These are phyloP conservation scores for Noctua fimbriata DNA, from an alignment of 2,888 invertebrate species.

Conservation along the genomic window DNA sequence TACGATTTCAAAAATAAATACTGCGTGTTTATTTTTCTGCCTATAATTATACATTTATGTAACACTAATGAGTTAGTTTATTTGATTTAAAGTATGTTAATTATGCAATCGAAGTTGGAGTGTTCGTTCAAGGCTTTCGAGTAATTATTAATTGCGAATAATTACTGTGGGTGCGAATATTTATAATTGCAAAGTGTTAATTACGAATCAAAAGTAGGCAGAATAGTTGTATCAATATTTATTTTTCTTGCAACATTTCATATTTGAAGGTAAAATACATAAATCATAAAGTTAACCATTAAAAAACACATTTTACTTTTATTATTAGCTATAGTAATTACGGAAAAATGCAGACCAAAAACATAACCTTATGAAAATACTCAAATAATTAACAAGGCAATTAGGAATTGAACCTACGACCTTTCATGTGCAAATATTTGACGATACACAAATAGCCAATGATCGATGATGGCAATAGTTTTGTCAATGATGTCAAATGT, in stretches of 20 bases:
- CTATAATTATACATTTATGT: conserved; percentile 10
- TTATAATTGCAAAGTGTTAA: conserved; percentile 37
- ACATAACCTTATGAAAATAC: not conserved
- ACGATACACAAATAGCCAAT: conserved; percentile 44
- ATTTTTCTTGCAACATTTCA: conserved; percentile 3
- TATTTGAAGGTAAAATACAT: not conserved
- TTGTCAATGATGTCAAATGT: conserved; percentile 65
- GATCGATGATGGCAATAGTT: conserved; percentile 58
- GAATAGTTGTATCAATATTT: conserved; percentile 10
- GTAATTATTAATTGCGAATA: conserved; percentile 38
- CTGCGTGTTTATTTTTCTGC: not conserved
- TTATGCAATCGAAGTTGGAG: conserved; percentile 33
- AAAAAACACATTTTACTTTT: not conserved
- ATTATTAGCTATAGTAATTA: not conserved
- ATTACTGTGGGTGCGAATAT: conserved; percentile 35
- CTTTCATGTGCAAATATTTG: conserved; percentile 63
- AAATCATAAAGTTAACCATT: not conserved
- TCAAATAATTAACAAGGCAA: conserved; percentile 38
- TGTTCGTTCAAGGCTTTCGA: conserved; percentile 26
- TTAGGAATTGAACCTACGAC: conserved; percentile 47
- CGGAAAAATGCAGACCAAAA: conserved; percentile 2
- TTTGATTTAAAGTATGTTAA: conserved; percentile 44
- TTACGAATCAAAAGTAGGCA: conserved; percentile 23
- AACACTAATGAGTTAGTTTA: conserved; percentile 22
- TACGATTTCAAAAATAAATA: not conserved